phyloP scores from a whole-genome alignment of 2,113 vertebrate genomes.

The Ophthalmolycus amberensis region DNA sequence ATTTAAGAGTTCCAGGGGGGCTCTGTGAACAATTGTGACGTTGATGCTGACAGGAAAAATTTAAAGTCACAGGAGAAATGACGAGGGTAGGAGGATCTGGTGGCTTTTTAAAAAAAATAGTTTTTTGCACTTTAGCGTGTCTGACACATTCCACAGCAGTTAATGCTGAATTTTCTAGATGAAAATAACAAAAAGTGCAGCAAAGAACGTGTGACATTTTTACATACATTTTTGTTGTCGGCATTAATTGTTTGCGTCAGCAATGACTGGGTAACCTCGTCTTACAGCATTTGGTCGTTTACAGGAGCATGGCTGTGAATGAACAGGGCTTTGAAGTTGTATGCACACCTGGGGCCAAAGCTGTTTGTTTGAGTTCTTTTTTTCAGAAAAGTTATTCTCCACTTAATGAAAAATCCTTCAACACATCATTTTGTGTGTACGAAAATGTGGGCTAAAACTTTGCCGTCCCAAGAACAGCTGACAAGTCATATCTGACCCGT shows the following conservation, averaged over 20 bases:
- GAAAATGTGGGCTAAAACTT: neutral
- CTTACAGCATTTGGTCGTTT: neutral
- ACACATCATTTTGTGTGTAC: neutral
- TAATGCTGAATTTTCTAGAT: neutral
- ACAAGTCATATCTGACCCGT: neutral
- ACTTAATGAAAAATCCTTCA: neutral
- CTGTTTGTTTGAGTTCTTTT: neutral
- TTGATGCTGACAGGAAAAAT: conserved; percentile 30
- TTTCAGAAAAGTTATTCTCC: neutral
- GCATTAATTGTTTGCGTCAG: neutral
- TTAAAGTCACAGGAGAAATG: conserved; percentile 32
- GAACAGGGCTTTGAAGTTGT: neutral
- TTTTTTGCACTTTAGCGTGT: neutral
- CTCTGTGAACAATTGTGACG: conserved; percentile 40
- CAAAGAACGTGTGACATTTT: neutral
- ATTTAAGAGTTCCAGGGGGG: conserved; percentile 65
- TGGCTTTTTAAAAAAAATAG: neutral
- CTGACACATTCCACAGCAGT: neutral
- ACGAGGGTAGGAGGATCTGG: neutral
- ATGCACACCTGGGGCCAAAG: neutral
- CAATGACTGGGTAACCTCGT: neutral
- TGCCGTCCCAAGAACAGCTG: neutral
- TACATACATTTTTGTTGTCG: neutral
- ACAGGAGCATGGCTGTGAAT: neutral
- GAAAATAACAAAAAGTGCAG: neutral